Base-by-base conservation (phyloP, 2,888 invertebrate genomes). In the Allolobophora icterica region DNA sequence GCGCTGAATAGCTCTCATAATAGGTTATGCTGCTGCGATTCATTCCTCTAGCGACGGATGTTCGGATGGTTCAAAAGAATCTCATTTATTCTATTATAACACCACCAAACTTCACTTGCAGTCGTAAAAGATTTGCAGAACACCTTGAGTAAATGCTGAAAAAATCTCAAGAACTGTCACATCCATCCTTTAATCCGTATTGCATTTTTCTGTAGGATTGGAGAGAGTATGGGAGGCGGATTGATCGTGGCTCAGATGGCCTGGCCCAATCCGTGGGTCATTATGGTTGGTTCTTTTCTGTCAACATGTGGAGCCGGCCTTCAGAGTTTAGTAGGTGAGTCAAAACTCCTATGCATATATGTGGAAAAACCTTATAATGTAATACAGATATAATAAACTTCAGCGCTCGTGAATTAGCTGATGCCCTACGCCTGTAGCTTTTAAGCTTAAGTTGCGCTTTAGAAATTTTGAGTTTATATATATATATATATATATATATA, bases 191-290 rank as follows among this genome's bases (percentile, higher is more conserved):
- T 24, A 52, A 52, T 6, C 15, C 21, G 52, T 4, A 24, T 1
- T 52, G 52, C 15, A 8, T 71, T 30, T 71, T 38, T 38, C 34
- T 2, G 5, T 52, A 98, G 98, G 96, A 99, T 98, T 95, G 99
- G 99, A 92, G 97, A 98, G 94, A 99, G 99, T 93, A 98, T 99
- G 94, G 98, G 98, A 58, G 99, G 99, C 34, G 97, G 97, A 94
- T 96, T 99, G 93, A 98, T 99, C 1, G 99, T 99, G 35, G 99
- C 99, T 0, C 98, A 98, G 94, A 97, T 99, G 94, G 99, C 99
- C 13, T 99, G 99, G 99, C 99, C 99, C 11, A 98, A 99, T 95
- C 98, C 99, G 94, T 98, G 98, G 98, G 98, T 99, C 15, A 99
- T 99, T 94, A 96, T 99, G 92, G 97, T 99, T 94, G 99, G 99